A percentile compares a stretch with the other conserved stretches of the same genome.
These are phyloP conservation scores for Xestoiulus laeticollis DNA, from an alignment of 2,888 invertebrate species.

Conservation along the genomic window DNA sequence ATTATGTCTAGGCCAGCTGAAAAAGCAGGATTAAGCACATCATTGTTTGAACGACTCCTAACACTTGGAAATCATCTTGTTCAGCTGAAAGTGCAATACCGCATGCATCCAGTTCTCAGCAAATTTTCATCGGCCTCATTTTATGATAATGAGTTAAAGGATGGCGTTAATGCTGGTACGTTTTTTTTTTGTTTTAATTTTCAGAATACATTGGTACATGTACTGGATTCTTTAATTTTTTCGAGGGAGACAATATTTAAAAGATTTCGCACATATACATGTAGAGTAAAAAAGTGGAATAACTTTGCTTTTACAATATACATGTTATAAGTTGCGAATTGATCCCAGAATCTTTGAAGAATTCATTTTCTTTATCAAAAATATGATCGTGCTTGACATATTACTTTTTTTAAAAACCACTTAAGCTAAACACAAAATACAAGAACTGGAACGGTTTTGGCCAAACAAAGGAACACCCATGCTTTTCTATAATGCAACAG, in stretches of 20 bases:
- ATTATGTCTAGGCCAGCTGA: constrained; percentile 99
- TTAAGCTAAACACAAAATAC: constrained; percentile 74
- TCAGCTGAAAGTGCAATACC: constrained; percentile 95
- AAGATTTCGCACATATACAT: constrained; percentile 97
- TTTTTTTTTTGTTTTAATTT: neutral
- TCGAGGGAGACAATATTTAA: constrained; percentile 87
- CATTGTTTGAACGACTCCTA: constrained; percentile 95
- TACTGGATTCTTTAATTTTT: constrained; percentile 49
- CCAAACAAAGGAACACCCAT: constrained; percentile 91
- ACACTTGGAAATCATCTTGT: constrained; percentile 97
- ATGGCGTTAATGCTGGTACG: constrained; percentile 89
- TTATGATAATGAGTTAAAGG: constrained; percentile 98
- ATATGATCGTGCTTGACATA: no score
- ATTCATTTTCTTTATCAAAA: no score
- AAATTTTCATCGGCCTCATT: constrained; percentile 99
- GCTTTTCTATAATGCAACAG: constrained; percentile 93
- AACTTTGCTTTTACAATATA: no score
- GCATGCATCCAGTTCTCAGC: constrained; percentile 98
- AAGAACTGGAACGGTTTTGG: constrained; percentile 81
- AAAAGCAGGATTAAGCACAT: constrained; percentile 94
- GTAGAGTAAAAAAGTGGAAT: no score
- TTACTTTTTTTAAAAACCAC: no score
- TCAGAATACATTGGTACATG: no score
- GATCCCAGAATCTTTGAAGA: no score
- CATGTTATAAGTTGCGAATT: no score